phyloP scores from a whole-genome alignment of 2,113 vertebrate genomes.

The Phaethornis superciliosus region DNA sequence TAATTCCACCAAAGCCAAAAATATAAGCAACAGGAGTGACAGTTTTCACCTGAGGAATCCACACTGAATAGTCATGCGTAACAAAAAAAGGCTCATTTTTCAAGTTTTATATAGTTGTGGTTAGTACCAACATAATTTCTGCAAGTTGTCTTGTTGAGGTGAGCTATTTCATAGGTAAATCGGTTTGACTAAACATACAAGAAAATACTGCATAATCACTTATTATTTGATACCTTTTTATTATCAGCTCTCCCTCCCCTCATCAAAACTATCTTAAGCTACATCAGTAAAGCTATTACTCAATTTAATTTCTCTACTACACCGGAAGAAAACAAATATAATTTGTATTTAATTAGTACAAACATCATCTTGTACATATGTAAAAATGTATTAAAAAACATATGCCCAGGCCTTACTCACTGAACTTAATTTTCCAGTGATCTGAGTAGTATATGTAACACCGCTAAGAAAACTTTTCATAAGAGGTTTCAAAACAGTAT shows the following conservation, averaged over 20 bases:
- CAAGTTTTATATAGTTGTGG: not conserved
- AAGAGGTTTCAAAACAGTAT: not conserved
- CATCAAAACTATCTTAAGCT: not conserved
- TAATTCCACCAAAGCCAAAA: not conserved
- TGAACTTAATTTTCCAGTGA: not conserved
- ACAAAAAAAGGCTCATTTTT: not conserved
- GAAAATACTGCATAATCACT: not conserved
- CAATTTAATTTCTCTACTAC: not conserved
- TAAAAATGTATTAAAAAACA: not conserved
- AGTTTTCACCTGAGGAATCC: not conserved
- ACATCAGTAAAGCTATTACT: not conserved
- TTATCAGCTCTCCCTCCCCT: not conserved
- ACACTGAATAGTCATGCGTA: not conserved
- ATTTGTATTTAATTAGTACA: not conserved
- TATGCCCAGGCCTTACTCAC: not conserved
- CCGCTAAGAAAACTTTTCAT: not conserved
- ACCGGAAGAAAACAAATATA: not conserved
- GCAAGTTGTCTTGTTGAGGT: not conserved
- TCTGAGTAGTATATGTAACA: not conserved
- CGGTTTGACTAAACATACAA: not conserved
- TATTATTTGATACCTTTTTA: not conserved
- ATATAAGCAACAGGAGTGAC: not conserved
- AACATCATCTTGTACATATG: not conserved
- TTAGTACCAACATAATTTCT: not conserved
- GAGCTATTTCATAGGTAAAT: not conserved